These are phyloP conservation scores for Aepyceros melampus DNA, from an alignment of 2,113 vertebrate species.

Conservation along the genomic window DNA sequence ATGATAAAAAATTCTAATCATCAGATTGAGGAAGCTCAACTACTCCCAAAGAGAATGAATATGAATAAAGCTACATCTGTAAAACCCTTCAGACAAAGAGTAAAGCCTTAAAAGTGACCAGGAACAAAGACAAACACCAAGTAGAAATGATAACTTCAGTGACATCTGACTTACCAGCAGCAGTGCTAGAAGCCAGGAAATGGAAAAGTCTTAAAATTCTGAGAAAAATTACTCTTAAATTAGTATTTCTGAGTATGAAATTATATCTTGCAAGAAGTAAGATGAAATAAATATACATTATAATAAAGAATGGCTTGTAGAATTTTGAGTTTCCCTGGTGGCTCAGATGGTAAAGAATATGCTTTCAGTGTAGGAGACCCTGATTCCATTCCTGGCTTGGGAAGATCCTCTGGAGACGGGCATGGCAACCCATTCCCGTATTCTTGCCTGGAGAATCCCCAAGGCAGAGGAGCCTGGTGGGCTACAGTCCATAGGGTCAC, in stretches of 20 bases:
- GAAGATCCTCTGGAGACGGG: neutral
- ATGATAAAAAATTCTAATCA: neutral
- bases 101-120: neutral
- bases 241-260: neutral
- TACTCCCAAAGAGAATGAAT: neutral
- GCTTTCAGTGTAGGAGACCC: neutral
- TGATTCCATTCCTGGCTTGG: neutral
- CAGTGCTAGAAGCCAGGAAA: neutral
- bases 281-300: neutral
- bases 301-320: neutral
- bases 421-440: neutral
- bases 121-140: neutral
- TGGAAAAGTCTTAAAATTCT: neutral
- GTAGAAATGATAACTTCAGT: neutral
- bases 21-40: neutral
- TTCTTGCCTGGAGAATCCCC: neutral
- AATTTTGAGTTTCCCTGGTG: neutral
- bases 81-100: neutral
- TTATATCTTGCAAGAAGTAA: neutral
- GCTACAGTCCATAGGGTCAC: neutral
- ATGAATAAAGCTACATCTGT: neutral
- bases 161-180: neutral
- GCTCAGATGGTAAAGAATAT: neutral
- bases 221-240: neutral
- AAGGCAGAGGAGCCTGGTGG: neutral